These are phyloP conservation scores for Motacilla tschutschensis DNA, from an alignment of 2,113 vertebrate species.

Conservation along the genomic window DNA sequence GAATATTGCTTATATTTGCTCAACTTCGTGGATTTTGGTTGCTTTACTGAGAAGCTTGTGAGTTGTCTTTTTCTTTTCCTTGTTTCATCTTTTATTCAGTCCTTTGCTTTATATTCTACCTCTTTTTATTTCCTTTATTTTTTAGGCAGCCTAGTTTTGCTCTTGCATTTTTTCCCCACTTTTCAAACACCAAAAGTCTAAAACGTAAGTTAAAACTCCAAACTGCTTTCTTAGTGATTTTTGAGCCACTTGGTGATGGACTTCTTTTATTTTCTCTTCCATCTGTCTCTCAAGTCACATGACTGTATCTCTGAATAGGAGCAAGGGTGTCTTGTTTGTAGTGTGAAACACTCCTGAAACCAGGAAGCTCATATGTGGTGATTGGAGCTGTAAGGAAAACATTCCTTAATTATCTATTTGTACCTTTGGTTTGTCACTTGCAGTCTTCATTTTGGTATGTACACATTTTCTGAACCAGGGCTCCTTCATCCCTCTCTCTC, in stretches of 20 bases:
- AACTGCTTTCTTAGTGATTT: not conserved
- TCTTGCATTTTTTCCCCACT: not conserved
- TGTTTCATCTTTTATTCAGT: not conserved
- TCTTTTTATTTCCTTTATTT: not conserved
- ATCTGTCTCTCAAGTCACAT: not conserved
- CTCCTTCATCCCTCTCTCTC: not conserved
- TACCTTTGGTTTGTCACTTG: not conserved
- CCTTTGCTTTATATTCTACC: not conserved
- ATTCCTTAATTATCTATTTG: not conserved
- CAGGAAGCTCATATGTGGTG: not conserved
- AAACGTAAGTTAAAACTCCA: not conserved
- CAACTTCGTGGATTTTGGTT: not conserved
- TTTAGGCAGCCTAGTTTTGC: not conserved
- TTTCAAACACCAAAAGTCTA: not conserved
- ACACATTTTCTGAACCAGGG: fast-evolving
- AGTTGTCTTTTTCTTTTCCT: not conserved
- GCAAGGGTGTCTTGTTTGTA: not conserved
- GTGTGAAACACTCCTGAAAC: not conserved
- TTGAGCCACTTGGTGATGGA: not conserved
- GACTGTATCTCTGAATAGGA: not conserved
- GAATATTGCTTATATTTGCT: not conserved
- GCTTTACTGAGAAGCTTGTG: not conserved
- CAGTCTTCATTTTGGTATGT: not conserved
- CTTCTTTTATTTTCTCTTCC: not conserved
- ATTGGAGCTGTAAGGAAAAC: not conserved